These are phyloP conservation scores for Elephas maximus DNA, from an alignment of 2,113 vertebrate genomes.

Conservation along the genomic window DNA sequence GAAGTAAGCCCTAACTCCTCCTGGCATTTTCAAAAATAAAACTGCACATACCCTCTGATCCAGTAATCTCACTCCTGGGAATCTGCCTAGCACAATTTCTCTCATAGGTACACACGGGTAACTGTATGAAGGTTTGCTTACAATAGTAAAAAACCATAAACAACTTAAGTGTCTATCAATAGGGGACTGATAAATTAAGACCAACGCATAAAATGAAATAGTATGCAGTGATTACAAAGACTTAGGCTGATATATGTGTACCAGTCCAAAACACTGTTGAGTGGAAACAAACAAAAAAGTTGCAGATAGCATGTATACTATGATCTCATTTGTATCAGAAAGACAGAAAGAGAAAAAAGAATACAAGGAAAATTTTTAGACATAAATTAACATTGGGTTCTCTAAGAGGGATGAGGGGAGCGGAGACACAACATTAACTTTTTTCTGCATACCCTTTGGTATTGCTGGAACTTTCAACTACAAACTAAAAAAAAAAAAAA, in stretches of 20 bases:
- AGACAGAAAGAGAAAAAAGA: not conserved
- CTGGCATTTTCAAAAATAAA: not conserved
- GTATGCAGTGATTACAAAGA: not conserved
- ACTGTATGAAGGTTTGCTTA: not conserved
- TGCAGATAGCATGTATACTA: not conserved
- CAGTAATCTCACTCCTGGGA: not conserved
- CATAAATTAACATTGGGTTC: not conserved
- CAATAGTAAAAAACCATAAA: constrained; percentile 10
- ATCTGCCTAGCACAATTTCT: not conserved
- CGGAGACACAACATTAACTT: not conserved
- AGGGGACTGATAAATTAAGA: not conserved
- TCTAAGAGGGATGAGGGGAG: not conserved
- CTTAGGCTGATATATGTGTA: not conserved
- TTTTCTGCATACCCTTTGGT: not conserved
- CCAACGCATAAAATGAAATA: not conserved
- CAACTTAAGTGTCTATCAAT: not conserved
- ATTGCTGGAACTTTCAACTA: not conserved
- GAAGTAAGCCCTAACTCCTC: not conserved
- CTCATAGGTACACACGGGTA: not conserved
- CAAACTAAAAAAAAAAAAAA: not conserved
- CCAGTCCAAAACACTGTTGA: not conserved
- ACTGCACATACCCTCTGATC: not conserved
- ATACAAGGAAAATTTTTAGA: not conserved
- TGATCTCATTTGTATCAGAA: not conserved
- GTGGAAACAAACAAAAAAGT: not conserved